Evolutionary conservation across 2,113 vertebrate genomes (phyloP).

Genomic region (Tinamus guttatus): DNA sequence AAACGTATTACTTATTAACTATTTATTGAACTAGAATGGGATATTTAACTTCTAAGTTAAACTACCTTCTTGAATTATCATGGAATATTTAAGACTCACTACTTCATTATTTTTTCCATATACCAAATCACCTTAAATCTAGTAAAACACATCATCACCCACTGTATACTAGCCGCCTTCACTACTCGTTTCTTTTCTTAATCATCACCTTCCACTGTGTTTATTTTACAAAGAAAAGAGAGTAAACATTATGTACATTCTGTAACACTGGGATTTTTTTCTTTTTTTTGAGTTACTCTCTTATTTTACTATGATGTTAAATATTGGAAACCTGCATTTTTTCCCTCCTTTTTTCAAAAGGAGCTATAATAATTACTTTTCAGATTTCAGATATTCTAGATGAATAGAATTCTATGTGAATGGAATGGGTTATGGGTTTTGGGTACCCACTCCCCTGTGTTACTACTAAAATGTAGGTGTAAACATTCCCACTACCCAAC

Average conservation of each 20-base stretch:
- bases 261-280: accelerated
- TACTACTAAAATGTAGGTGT: not conserved
- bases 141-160: not conserved
- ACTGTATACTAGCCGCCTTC: not conserved
- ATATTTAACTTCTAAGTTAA: not conserved
- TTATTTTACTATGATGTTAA: not conserved
- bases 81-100: not conserved
- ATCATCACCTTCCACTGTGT: not conserved
- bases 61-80: not conserved
- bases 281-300: not conserved
- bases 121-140: not conserved
- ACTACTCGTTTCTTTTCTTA: not conserved
- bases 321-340: not conserved
- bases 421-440: not conserved
- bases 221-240: not conserved
- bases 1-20: not conserved
- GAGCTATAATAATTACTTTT: not conserved
- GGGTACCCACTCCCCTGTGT: not conserved
- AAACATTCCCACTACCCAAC: not conserved
- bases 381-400: accelerated
- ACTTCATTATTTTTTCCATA: conserved; percentile 3
- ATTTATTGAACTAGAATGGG: not conserved
- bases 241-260: not conserved
- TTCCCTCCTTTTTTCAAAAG: not conserved
- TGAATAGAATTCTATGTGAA: too few relatives aligned